These are phyloP conservation scores for Drosophila meridionalis DNA, from an alignment of 2,888 invertebrate species.

Conservation along the genomic window DNA sequence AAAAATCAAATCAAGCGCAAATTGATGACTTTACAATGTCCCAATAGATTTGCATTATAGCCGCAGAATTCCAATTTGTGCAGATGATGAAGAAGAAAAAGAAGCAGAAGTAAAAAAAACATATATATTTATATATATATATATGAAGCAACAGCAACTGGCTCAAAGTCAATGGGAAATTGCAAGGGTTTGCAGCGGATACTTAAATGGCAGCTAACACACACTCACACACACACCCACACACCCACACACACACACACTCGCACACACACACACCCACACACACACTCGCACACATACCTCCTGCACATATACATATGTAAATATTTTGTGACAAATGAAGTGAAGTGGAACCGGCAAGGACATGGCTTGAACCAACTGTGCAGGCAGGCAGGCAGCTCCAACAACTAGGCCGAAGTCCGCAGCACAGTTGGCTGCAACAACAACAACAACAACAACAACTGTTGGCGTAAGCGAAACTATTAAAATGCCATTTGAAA, in stretches of 20 bases:
- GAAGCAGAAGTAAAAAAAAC: neutral
- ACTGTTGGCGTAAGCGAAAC: constrained; percentile 47
- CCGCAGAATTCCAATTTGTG: constrained; percentile 43
- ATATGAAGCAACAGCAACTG: neutral
- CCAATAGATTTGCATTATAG: constrained; percentile 40
- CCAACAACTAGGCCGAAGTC: constrained; percentile 40
- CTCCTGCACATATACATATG: constrained; percentile 11
- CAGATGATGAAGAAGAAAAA: neutral
- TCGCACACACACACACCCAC: constrained; percentile 1
- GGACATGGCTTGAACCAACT: constrained; percentile 11
- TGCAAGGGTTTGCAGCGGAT: neutral
- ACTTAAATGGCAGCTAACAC: constrained; percentile 33
- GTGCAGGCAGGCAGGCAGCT: neutral
- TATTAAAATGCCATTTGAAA: constrained; percentile 73
- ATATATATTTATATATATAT: too few species aligned
- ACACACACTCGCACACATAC: neutral
- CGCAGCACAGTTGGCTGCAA: constrained; percentile 21
- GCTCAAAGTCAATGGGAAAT: neutral
- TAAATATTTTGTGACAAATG: constrained; percentile 39
- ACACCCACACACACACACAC: constrained; percentile 10
- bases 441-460: constrained; percentile 2
- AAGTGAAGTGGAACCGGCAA: constrained; percentile 17
- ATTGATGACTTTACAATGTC: constrained; percentile 49
- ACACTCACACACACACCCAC: constrained; percentile 9
- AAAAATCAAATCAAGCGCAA: constrained; percentile 53